Conservation (phyloP, 30 jellyfish, hydroid and myxozoan species). For the Pelagia noctiluca region DNA sequence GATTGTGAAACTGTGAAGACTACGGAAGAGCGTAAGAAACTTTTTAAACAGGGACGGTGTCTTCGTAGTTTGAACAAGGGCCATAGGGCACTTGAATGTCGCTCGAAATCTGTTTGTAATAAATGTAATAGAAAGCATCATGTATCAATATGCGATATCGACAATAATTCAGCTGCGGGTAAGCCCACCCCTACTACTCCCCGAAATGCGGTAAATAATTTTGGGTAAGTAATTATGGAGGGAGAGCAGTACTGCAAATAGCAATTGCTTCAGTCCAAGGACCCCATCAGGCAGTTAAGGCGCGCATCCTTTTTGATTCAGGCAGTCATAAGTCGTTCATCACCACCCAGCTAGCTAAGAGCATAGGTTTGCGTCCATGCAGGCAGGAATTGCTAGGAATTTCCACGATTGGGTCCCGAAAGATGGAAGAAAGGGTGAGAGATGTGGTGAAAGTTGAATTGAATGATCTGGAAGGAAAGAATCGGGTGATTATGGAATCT, state of each 20-base stretch:
- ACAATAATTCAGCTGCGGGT: neutral
- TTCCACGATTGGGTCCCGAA: conserved; percentile 34
- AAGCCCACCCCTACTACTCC: neutral
- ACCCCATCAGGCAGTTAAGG: conserved; percentile 1
- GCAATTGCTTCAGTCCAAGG: conserved; percentile 46
- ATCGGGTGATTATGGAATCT: conserved; percentile 12
- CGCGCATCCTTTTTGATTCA: conserved; percentile 41
- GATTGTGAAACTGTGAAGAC: conserved; percentile 7
- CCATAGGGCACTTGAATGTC: conserved; percentile 51
- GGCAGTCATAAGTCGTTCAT: conserved; percentile 46
- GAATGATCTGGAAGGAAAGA: conserved; percentile 10
- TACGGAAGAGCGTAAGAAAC: conserved; percentile 38
- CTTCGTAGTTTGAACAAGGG: conserved; percentile 32
- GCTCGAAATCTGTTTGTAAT: neutral
- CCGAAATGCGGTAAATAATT: conserved; percentile 21
- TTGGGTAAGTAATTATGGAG: conserved; percentile 46
- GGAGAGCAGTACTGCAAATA: conserved; percentile 65
- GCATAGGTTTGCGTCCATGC: conserved; percentile 20
- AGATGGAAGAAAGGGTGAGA: conserved; percentile 42
- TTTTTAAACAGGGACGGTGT: conserved; percentile 40
- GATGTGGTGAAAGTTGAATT: conserved; percentile 44
- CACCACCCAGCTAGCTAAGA: conserved; percentile 1
- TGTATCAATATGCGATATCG: conserved; percentile 36
- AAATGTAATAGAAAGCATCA: conserved; percentile 52
- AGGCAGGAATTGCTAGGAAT: conserved; percentile 29